Percentiles rank a stretch among this genome's conserved stretches.
phyloP scores from a whole-genome alignment of 2,888 invertebrate genomes.

The Aproaerema taeniolella region DNA sequence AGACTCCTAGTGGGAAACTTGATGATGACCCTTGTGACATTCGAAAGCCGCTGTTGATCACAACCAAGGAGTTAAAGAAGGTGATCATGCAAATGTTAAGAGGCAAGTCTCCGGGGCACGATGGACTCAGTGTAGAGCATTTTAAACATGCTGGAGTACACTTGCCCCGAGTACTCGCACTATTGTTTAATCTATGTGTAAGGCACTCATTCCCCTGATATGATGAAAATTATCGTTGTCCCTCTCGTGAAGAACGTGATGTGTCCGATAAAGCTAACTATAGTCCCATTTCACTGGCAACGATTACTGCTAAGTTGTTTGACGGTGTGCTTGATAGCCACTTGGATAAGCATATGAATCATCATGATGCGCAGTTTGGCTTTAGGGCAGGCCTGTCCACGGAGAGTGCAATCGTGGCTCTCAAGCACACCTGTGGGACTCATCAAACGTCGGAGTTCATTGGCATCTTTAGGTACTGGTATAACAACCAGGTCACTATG shows the following conservation, averaged over 20 bases:
- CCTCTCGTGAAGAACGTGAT: neutral
- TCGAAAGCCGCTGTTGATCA: neutral
- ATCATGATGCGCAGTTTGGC: neutral
- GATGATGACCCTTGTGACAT: neutral
- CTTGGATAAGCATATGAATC: neutral
- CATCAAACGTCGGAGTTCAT: too few species aligned
- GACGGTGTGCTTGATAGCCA: neutral
- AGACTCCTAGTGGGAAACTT: neutral
- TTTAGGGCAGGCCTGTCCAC: neutral
- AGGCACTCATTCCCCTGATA: neutral
- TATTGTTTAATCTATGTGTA: neutral
- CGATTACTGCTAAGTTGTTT: neutral
- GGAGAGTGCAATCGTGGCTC: neutral
- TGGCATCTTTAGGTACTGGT: too few species aligned
- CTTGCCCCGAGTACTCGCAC: neutral
- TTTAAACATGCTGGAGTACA: neutral
- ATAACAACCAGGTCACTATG: too few species aligned
- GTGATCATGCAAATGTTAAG: neutral
- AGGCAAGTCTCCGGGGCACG: neutral
- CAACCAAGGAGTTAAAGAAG: neutral
- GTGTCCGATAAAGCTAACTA: neutral
- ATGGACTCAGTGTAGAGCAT: neutral
- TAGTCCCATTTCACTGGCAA: neutral
- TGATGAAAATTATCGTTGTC: neutral
- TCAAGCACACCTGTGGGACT: neutral